Base-by-base conservation (phyloP, 2,113 vertebrate genomes). In the Symphodus melops region DNA sequence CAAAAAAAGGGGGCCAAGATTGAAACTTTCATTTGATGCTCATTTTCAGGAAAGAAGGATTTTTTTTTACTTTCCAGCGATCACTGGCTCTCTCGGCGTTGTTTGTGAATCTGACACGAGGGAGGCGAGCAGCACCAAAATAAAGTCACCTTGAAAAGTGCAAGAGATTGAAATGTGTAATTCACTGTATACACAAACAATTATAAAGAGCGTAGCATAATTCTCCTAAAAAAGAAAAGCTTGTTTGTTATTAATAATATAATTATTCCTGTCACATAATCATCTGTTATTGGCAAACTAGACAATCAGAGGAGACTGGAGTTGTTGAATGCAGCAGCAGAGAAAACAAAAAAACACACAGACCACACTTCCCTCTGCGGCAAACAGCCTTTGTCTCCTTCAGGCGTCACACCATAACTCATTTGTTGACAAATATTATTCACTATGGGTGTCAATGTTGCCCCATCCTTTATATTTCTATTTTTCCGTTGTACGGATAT, bases 371-470 rank as follows among this genome's bases (percentile, higher is more conserved):
- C 76, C 57, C 23, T 51, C 60, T 44, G 41, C 51, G 59, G 80
- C 75, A 77, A 69, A 77, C 25, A 79, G 74, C 48, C 41, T 75
- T 77, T 68, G 59, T 86, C 58, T 86, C 54, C 37, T 65, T 68
- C 77, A 41, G 9, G 7, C 65, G 72, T 62, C 51, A 49, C n/a
- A 17, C 68, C 63, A 88, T 88, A 77, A 86, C 66, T 90, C 65
- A 88, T 83, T 79, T 77, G 80, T 60, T 72, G 75, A 81, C 84
- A 84, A 79, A 68, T 72, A 65, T 84, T 84, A 90, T 88, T 86
- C 85, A 84, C 79, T 68, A 82, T 74, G 79, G 73, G 86, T 80
- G 77, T 89, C 86, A 86, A 85, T 81, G 86, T 77, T 85, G 64
- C 77, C 63, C 72, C 56, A 62, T 82, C 77, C 82, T 91, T 90